Evolutionary conservation across 2,113 vertebrate species (phyloP).

Genomic region (Bungarus multicinctus): DNA sequence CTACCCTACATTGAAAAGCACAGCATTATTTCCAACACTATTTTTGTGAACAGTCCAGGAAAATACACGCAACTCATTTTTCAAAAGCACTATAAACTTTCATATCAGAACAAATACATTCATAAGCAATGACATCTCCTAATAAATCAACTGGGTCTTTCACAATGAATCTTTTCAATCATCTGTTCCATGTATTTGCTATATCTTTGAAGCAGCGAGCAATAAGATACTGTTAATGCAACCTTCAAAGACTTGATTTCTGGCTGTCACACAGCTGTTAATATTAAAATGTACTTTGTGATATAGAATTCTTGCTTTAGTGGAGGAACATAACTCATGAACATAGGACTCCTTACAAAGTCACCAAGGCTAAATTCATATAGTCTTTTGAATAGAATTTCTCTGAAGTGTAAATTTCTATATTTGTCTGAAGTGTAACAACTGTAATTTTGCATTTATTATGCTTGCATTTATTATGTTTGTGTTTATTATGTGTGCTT

Average conservation of each 20-base stretch:
- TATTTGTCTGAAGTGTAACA: not conserved
- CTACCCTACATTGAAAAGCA: not conserved
- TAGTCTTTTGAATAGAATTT: not conserved
- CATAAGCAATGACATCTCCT: not conserved
- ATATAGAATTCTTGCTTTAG: not conserved
- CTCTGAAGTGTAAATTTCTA: not conserved
- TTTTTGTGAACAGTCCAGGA: not conserved
- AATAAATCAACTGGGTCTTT: not conserved
- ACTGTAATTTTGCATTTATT: not conserved
- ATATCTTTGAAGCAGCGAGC: not conserved
- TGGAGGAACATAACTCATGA: not conserved
- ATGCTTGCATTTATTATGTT: not conserved
- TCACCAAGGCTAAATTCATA: not conserved
- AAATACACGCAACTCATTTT: not conserved
- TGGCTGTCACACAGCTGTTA: not conserved
- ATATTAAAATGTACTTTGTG: not conserved
- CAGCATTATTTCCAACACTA: not conserved
- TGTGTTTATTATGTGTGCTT: not conserved
- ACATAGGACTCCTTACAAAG: not conserved
- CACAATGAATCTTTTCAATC: not conserved
- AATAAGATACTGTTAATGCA: not conserved
- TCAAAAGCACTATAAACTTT: not conserved
- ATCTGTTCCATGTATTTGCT: not conserved
- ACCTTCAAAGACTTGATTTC: not conserved
- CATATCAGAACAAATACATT: not conserved